Evolutionary conservation across 2,888 invertebrate species (phyloP).

Genomic region (Apamea anceps): DNA sequence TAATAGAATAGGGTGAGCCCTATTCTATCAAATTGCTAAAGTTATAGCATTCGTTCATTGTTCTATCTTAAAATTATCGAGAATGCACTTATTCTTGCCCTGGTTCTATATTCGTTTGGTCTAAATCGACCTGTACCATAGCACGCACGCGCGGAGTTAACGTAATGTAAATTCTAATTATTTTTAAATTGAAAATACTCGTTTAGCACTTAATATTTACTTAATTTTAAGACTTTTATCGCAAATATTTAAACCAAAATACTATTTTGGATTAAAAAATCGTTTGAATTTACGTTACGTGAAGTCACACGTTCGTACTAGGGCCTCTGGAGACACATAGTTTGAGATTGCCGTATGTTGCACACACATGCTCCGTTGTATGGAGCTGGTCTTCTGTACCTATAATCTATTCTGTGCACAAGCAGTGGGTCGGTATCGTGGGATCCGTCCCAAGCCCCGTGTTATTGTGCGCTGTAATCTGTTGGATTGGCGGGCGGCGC

Average conservation of each 20-base stretch:
- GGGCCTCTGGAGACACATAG: neutral
- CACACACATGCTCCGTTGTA: too few species aligned
- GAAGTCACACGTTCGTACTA: neutral
- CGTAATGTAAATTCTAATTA: too few species aligned
- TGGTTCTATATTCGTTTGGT: too few species aligned
- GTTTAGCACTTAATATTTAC: too few species aligned
- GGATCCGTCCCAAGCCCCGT: slow-evolving; percentile 41
- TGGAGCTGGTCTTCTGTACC: neutral
- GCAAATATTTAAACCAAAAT: neutral
- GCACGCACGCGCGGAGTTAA: too few species aligned
- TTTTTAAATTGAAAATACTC: neutral
- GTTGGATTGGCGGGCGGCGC: slow-evolving; percentile 50
- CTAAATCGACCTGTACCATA: too few species aligned
- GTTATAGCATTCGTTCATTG: neutral
- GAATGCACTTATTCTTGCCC: neutral
- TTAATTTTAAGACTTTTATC: neutral
- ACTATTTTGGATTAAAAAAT: neutral
- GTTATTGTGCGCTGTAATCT: slow-evolving; percentile 61
- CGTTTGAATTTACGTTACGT: neutral
- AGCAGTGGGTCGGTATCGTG: slow-evolving; percentile 26
- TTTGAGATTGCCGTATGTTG: too few species aligned
- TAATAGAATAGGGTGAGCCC: too few species aligned
- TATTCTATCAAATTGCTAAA: neutral
- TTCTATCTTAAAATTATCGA: neutral
- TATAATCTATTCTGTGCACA: neutral